Base-by-base conservation (phyloP, 1,140 invertebrate genomes). In the Diprion similis region DNA sequence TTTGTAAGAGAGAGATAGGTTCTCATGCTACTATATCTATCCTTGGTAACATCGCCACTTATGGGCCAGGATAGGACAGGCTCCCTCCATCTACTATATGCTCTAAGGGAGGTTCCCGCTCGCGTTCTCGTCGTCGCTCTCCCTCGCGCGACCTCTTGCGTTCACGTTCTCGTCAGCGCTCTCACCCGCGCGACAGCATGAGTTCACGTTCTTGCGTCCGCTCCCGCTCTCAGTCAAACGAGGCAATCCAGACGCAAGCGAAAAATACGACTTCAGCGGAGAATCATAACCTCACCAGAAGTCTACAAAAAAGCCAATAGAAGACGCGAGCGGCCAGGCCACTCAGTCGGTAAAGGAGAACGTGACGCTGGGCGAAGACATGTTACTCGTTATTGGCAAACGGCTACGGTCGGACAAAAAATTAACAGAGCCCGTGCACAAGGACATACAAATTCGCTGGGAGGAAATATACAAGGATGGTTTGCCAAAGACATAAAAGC, bases 401-500 rank as follows among this genome's bases (percentile, higher is more conserved):
- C 70, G 70, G 4, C 24, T 71, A 11, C 18, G 24, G 11, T 11
- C 15, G 11, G 70, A 71, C 10, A n/a, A 18, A 10, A 51, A 1
- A 46, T n/a, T 71, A 15, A 46, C n/a, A 4, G 24, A 24, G 37
- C 13, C 37, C 6, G 47, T 71, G 19, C 47, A 24, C 70, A 24
- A 71, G 0, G 46, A 71, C 24, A 46, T 71, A 13, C 24, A 19
- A 8, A 19, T 51, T 13, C 15, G 70, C 45, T 71, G 70, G 70
- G 18, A 51, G 10, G 70, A 71, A 15, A 48, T 71, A 11, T 46
- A 24, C 18, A 10, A 48, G 15, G 47, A 71, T 46, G 70, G 70
- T 2, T 18, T 71, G 9, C 70, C 70, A 15, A 71, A 71, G 59
- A 46, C 13, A 7, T 19, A 18, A 71, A 51, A 47, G 70, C 45